Evolutionary conservation across 2,113 vertebrate genomes (phyloP).

Genomic region (Callipepla squamata): DNA sequence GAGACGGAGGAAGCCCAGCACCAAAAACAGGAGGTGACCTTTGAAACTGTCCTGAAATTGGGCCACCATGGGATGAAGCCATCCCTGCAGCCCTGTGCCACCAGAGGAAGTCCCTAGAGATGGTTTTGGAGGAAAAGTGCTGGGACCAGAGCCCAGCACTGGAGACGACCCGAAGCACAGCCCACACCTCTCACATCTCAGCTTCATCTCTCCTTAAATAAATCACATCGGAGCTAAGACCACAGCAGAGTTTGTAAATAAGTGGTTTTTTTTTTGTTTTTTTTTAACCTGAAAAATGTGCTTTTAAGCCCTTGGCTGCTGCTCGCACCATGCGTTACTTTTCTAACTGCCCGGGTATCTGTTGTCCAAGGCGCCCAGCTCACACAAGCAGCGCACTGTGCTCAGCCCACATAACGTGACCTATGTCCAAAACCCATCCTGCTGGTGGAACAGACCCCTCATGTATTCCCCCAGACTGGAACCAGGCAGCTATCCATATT

Average conservation of each 20-base stretch:
- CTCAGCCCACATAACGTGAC: neutral
- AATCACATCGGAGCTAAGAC: slow-evolving; percentile 2
- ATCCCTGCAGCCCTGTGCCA: neutral
- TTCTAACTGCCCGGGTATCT: neutral
- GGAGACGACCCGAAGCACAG: rapidly evolving
- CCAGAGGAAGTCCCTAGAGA: neutral
- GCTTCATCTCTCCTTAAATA: neutral
- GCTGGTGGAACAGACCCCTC: slow-evolving; percentile 34
- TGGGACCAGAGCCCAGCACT: neutral
- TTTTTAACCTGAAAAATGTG: slow-evolving; percentile 6
- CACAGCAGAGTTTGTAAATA: neutral
- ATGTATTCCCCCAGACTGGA: slow-evolving; percentile 3
- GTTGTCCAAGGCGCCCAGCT: slow-evolving; percentile 31
- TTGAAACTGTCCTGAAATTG: neutral
- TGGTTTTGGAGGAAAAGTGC: neutral
- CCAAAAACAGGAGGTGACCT: neutral
- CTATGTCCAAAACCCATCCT: slow-evolving; percentile 21
- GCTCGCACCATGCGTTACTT: neutral
- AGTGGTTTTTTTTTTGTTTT: neutral
- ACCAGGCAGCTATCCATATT: neutral
- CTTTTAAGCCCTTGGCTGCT: slow-evolving; percentile 31
- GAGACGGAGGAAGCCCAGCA: neutral
- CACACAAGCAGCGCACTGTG: slow-evolving; percentile 64
- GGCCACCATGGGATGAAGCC: neutral
- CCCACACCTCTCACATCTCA: neutral